Conservation (phyloP, 64 coral and sea anemone genomes). For the Acropora yongei region DNA sequence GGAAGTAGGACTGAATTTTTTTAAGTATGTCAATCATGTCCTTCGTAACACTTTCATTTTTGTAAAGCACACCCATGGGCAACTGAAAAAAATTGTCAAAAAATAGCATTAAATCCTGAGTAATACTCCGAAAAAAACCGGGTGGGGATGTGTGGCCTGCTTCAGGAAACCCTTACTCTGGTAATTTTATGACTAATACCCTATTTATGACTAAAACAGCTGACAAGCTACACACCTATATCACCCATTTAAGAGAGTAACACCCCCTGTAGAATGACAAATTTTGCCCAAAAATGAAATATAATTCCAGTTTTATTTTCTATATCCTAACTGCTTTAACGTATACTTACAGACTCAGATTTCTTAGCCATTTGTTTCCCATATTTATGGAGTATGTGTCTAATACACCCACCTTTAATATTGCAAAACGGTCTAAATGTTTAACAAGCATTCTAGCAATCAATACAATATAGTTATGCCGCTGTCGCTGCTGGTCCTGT, state of each 20-base stretch:
- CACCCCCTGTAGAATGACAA: too few relatives aligned
- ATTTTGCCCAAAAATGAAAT: too few relatives aligned
- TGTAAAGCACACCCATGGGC: conserved; percentile 57
- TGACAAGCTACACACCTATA: too few relatives aligned
- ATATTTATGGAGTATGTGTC: conserved; percentile 59
- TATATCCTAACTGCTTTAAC: not conserved
- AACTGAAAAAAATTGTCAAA: not conserved
- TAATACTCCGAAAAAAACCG: not conserved
- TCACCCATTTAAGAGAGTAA: too few relatives aligned
- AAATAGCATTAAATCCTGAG: not conserved
- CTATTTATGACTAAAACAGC: too few relatives aligned
- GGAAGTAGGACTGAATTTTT: conserved; percentile 37
- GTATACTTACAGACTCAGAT: conserved; percentile 3
- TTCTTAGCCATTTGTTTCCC: conserved; percentile 27
- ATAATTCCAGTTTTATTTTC: too few relatives aligned
- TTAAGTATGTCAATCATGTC: conserved; percentile 60
- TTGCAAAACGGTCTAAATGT: not conserved
- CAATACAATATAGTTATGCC: conserved; percentile 34
- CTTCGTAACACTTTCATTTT: conserved; percentile 54
- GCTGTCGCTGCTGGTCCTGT: conserved; percentile 31
- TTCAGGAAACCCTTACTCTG: too few relatives aligned
- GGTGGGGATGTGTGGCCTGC: not conserved
- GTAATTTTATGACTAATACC: too few relatives aligned
- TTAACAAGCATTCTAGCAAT: conserved; percentile 55
- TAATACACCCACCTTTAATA: conserved; percentile 43